Base-by-base conservation (phyloP, 92 coral and sea anemone species). In the Blastomussa wellsi region DNA sequence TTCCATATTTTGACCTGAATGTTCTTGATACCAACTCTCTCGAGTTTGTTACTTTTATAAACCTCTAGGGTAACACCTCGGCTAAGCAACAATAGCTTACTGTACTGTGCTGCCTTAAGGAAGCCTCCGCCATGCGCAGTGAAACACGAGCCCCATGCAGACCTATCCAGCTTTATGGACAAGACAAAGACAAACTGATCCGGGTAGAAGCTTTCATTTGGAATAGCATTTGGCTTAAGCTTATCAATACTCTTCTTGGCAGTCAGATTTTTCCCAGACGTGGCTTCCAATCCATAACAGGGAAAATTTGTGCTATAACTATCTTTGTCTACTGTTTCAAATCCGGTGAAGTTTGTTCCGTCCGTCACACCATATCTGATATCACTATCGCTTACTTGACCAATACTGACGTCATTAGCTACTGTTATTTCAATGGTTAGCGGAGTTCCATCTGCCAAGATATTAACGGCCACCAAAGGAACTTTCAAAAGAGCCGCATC, bases 391-490 rank as follows among this genome's bases (percentile, higher is more conserved):
- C 1, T 5, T 35, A 47, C 35, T 71, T 49, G 32, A 4, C 76
- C 83, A n/a, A 82, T 82, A 20, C 15, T 72, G 78, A 53, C 71
- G 49, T 49, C 51, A 41, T 41, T 33, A 31, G 65, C 69, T 0
- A 82, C 79, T 19, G 78, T 83, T 78, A 87, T 87, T 26, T 87
- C 69, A 65, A 87, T 24, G 32, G 81, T 87, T 72, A 87, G 78
- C 80, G 83, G 85, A 24, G 71, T 44, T 64, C n/a, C 33, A 42
- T 80, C 60, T 0, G 10, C 7, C 59, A 66, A 17, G 38, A 49
- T 24, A 71, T 79, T 72, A 22, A 79, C 71, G 28, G 72, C 6
- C 9, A 82, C 17, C 15, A 82, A 64, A 0, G 90, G 82, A 3
- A 88, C 74, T 73, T 64, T 82, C n/a, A 88, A 24, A n/a, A 88